Evolutionary conservation across 1,140 invertebrate genomes (phyloP).

Genomic region (Aphaenogaster floridana): DNA sequence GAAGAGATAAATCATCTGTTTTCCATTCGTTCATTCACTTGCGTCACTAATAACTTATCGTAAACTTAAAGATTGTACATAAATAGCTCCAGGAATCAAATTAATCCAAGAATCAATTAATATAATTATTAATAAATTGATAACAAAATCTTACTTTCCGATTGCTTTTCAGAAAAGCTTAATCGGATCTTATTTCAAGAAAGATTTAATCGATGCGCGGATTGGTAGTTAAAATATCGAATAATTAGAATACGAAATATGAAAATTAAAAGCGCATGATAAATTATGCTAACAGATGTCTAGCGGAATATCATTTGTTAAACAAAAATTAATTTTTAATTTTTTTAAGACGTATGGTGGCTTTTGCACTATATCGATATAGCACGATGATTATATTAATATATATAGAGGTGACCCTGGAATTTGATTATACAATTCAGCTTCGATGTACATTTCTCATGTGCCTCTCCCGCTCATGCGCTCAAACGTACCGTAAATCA

Average conservation of each 20-base stretch:
- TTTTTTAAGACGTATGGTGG: neutral
- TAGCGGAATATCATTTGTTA: neutral
- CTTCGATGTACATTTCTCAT: constrained; percentile 47
- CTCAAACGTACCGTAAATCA: constrained; percentile 32
- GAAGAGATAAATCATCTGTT: constrained; percentile 28
- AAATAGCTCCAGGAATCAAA: neutral
- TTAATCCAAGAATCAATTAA: neutral
- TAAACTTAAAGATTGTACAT: neutral
- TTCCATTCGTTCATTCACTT: neutral
- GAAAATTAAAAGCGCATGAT: neutral
- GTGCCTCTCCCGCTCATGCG: neutral
- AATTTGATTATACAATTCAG: constrained; percentile 38
- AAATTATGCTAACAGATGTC: neutral
- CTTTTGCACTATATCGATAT: neutral
- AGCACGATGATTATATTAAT: neutral
- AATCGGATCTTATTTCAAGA: neutral
- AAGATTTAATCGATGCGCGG: neutral
- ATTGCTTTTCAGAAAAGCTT: neutral
- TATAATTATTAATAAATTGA: neutral
- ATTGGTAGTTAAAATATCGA: neutral
- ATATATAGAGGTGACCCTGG: neutral
- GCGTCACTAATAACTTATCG: neutral
- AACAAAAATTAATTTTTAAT: neutral
- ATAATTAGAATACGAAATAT: neutral
- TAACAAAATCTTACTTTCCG: neutral